A percentile compares a stretch with the other conserved stretches of the same genome.
Evolutionary conservation across 2,888 invertebrate species (phyloP).

Genomic region (Dynastes hyllus): DNA sequence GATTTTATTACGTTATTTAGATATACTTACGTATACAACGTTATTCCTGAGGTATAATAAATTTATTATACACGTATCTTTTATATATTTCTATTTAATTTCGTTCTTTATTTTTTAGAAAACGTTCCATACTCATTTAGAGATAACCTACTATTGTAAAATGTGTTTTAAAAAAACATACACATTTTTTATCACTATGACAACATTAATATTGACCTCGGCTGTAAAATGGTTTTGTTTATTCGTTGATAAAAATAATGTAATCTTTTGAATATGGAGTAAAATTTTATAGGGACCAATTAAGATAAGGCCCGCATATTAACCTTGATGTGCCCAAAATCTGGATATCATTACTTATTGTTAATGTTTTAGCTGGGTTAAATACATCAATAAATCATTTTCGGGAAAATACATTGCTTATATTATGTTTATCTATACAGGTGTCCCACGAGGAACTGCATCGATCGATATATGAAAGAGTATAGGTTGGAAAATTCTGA

Average conservation of each 20-base stretch:
- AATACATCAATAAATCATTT: background rate
- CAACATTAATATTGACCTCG: conserved; percentile 40
- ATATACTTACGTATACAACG: background rate
- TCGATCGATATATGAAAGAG: too few relatives aligned
- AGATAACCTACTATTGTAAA: conserved; percentile 28
- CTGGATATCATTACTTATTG: background rate
- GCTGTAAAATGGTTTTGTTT: conserved; percentile 41
- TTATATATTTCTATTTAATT: conserved; percentile 7
- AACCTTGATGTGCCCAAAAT: conserved; percentile 36
- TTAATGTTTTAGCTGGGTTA: background rate
- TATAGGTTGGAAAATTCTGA: too few relatives aligned
- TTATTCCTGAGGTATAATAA: conserved; percentile 1
- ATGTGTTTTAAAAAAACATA: conserved; percentile 33
- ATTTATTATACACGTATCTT: conserved; percentile 7
- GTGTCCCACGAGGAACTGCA: too few relatives aligned
- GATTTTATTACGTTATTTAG: conserved; percentile 36
- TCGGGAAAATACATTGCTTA: too few relatives aligned
- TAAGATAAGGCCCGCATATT: conserved; percentile 40
- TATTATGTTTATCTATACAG: too few relatives aligned
- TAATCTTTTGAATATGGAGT: conserved; percentile 42
- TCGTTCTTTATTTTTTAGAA: background rate
- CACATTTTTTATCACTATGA: conserved; percentile 37
- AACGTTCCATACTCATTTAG: background rate
- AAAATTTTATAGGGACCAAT: conserved; percentile 43
- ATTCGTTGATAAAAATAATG: conserved; percentile 41